phyloP scores from a whole-genome alignment of 2,113 vertebrate genomes.

The Thalassoma bifasciatum region DNA sequence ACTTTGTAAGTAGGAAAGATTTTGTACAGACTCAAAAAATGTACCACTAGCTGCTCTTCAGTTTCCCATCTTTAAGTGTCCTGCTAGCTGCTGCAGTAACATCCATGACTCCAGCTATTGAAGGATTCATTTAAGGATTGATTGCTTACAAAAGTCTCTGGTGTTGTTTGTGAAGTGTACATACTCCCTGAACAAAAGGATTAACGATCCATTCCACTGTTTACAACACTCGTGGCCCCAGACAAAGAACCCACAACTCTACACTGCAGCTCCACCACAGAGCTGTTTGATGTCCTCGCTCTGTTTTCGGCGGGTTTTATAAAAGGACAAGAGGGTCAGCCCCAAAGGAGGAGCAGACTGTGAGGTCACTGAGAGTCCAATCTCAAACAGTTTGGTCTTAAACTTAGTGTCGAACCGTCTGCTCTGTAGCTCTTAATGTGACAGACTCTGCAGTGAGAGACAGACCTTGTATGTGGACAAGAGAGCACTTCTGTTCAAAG shows the following conservation, averaged over 20 bases:
- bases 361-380: conserved; percentile 5
- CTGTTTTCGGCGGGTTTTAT: not conserved
- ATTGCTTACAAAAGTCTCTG: not conserved
- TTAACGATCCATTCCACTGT: not conserved
- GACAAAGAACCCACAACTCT: not conserved
- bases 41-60: not conserved
- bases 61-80: not conserved
- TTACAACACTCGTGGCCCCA: not conserved
- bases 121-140: conserved; percentile 1
- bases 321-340: not conserved
- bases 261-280: not conserved
- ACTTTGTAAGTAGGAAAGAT: too few relatives aligned
- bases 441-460: not conserved
- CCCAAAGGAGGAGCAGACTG: not conserved
- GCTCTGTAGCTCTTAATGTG: not conserved
- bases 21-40: too few relatives aligned
- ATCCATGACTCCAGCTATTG: not conserved
- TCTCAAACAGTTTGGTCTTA: conserved; percentile 3
- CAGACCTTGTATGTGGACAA: conserved; percentile 2
- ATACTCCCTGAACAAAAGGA: not conserved
- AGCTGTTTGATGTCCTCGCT: not conserved
- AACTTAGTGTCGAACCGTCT: conserved; percentile 10
- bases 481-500: conserved; percentile 9
- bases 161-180: not conserved
- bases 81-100: not conserved